phyloP scores from a whole-genome alignment of 2,113 vertebrate genomes.

The Sitta europaea region DNA sequence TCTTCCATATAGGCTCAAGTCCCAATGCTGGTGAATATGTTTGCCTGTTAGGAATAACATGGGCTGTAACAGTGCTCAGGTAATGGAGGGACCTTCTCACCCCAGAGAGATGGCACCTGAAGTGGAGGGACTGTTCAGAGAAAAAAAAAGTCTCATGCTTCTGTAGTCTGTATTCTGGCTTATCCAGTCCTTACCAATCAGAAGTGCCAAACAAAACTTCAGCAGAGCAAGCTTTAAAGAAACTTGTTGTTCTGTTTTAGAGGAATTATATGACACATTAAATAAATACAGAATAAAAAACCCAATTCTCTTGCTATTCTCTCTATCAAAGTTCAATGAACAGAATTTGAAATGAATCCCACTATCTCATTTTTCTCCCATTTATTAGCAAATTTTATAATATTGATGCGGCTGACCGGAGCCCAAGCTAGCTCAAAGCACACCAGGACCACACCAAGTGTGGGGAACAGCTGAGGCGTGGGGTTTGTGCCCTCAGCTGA shows the following conservation, averaged over 20 bases:
- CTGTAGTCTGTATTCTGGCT: not conserved
- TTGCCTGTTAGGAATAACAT: not conserved
- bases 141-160: not conserved
- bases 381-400: not conserved
- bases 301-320: not conserved
- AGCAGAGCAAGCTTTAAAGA: not conserved
- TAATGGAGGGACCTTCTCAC: not conserved
- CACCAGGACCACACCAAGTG: too few relatives aligned
- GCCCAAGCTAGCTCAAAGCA: too few relatives aligned
- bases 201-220: not conserved
- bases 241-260: not conserved
- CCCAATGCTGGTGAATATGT: not conserved
- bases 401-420: too few relatives aligned
- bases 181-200: not conserved
- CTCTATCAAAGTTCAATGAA: not conserved
- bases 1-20: not conserved
- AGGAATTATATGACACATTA: not conserved
- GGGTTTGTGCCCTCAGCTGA: too few relatives aligned
- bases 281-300: not conserved
- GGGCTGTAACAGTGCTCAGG: not conserved
- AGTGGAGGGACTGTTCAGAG: not conserved
- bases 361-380: not conserved
- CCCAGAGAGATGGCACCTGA: not conserved
- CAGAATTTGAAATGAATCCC: not conserved
- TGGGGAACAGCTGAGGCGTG: too few relatives aligned